Evolutionary conservation across 2,113 vertebrate species (phyloP), one percentile per base, ranked within the genome.

Genomic region (Choloepus hoffmanni): DNA sequence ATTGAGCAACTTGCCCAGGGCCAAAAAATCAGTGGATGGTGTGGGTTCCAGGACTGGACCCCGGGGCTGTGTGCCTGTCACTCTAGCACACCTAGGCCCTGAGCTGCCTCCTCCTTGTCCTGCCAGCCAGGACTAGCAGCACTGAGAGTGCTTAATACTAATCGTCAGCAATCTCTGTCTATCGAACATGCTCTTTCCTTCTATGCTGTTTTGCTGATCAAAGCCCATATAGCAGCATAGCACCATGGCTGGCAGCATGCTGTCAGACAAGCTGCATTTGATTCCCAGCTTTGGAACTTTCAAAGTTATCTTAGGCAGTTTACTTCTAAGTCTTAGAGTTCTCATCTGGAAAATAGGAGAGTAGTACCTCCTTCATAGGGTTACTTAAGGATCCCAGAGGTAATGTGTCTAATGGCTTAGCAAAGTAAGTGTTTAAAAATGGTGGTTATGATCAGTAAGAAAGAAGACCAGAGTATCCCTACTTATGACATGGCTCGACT

Each of bases 331-430:
- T 19, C 63, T 92, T 48, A 55, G 65, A 63, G 67, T 73, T 28
- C 53, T 87, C 11, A 26, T 88, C 88, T 77, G 30, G 82, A 76
- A 92, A 84, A 92, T 63, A 45, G 53, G 72, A 72, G 43, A 33
- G 14, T 81, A 60, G 96, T 7, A 33, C 19, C 4, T 83, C 48
- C 28, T 36, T 60, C 58, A 62, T 2, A 7, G 65, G n/a, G 43
- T 72, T 50, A 55, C 16, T 15, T 21, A 67, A 36, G 45, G 63
- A 84, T 77, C 45, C 55, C 26, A 60, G 58, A 91, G 53, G 40
- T 79, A n/a, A 73, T 83, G 50, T 40, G 3, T 28, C 36, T 24
- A 68, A 77, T 30, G 40, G 33, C 15, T 89, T 63, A 81, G 58
- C 40, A 40, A 70, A 94, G 67, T 33, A 40, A 77, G 23, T 48